A percentile compares a stretch with the other conserved stretches of the same genome.
phyloP scores from a whole-genome alignment of 2,797 vertebrate genomes.

The Pteropus rufus region DNA sequence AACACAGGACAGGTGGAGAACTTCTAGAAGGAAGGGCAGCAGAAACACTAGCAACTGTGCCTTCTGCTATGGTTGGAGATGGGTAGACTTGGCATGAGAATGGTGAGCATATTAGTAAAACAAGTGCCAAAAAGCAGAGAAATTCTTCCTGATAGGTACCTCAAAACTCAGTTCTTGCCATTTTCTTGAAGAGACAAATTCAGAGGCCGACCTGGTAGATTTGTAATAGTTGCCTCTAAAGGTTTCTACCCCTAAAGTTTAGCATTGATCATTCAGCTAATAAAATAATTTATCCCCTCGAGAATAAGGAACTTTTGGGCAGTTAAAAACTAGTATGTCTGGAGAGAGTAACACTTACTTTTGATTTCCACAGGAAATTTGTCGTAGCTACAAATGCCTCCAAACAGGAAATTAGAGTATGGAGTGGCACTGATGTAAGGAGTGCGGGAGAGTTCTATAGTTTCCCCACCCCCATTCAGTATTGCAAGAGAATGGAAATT shows the following conservation, averaged over 20 bases:
- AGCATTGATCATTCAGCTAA: background rate
- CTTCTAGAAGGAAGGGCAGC: background rate
- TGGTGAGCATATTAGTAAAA: background rate
- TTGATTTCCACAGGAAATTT: background rate
- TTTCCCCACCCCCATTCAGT: background rate
- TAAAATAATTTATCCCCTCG: conserved; percentile 5
- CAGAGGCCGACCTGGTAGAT: background rate
- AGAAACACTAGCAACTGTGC: background rate
- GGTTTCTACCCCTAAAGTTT: background rate
- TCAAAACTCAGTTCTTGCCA: background rate
- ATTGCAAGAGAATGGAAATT: background rate
- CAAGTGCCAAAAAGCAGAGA: background rate
- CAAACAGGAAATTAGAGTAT: background rate
- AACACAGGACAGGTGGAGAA: background rate
- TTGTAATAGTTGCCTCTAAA: background rate
- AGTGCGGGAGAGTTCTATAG: background rate
- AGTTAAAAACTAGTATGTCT: background rate
- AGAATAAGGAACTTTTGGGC: background rate
- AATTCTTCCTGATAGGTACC: background rate
- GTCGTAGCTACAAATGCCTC: background rate
- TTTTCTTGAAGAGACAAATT: conserved; percentile 1
- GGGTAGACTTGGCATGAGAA: background rate
- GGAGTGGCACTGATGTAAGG: background rate
- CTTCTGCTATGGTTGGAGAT: background rate
- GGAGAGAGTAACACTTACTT: background rate